Conservation (phyloP, 2,113 vertebrate genomes). For the Nycticorax nycticorax region DNA sequence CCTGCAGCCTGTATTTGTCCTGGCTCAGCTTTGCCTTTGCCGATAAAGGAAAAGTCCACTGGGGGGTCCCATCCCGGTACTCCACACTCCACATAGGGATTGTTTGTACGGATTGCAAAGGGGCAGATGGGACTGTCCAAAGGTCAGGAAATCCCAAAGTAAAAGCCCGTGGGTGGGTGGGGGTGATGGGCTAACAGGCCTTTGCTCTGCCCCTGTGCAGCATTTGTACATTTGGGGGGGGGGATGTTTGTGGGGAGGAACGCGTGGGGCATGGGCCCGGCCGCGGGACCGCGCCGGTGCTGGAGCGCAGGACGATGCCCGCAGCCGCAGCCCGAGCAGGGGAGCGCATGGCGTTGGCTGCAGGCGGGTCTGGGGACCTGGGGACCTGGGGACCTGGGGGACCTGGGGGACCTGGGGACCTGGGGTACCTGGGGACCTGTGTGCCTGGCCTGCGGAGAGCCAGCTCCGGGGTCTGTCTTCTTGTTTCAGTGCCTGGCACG, state of each 20-base stretch:
- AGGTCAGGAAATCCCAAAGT: neutral
- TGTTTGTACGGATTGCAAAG: neutral
- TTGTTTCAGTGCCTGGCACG: conserved; percentile 69
- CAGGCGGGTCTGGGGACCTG: no score
- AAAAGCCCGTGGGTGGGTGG: neutral
- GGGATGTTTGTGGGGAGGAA: accelerated
- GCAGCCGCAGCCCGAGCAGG: neutral
- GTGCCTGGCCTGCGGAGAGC: neutral
- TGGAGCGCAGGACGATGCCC: accelerated
- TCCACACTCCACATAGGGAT: accelerated
- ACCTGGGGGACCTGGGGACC: no score
- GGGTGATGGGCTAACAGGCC: neutral
- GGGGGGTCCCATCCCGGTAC: accelerated
- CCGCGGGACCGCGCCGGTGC: accelerated
- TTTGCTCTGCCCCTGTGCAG: neutral
- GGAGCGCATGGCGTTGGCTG: no score
- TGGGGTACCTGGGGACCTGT: no score
- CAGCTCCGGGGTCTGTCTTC: neutral
- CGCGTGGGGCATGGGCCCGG: accelerated
- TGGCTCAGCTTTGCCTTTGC: neutral
- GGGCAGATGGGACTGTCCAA: neutral
- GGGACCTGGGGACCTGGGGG: no score
- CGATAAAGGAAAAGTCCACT: neutral
- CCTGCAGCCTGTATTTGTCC: neutral
- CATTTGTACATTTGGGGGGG: accelerated